Evolutionary conservation across 2,113 vertebrate genomes (phyloP).

Genomic region (Hippotragus niger): DNA sequence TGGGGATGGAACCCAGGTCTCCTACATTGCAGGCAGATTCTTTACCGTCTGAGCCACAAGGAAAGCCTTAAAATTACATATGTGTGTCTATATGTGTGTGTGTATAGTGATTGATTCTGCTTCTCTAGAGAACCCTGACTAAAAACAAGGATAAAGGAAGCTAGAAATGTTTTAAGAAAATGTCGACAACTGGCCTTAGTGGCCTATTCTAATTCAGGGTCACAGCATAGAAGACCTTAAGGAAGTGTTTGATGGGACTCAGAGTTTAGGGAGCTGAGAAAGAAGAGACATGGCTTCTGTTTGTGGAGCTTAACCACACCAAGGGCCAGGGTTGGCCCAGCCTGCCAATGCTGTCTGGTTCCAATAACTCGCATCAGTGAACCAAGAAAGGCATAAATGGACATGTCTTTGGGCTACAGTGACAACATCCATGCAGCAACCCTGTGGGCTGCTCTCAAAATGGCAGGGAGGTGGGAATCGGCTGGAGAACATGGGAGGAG

Average conservation of each 20-base stretch:
- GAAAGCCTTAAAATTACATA: background rate
- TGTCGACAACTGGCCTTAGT: background rate
- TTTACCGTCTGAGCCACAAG: fast-evolving
- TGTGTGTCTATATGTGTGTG: background rate
- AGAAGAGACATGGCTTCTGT: background rate
- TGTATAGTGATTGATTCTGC: background rate
- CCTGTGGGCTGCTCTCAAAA: background rate
- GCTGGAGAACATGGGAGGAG: background rate
- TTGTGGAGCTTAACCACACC: background rate
- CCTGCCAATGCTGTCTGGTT: background rate
- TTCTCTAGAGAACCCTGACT: background rate
- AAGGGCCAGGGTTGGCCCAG: background rate
- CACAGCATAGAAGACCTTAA: background rate
- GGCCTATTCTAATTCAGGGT: background rate
- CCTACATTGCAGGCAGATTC: background rate
- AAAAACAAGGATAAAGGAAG: background rate
- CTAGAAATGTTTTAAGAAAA: background rate
- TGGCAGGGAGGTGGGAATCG: background rate
- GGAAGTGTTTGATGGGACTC: background rate
- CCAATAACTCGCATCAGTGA: background rate
- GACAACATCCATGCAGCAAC: background rate
- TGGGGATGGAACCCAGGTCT: background rate
- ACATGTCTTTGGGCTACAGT: background rate
- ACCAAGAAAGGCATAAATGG: background rate
- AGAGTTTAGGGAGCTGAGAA: background rate